These are phyloP conservation scores for Lagria hirta DNA, from an alignment of 2,888 invertebrate genomes.

Conservation along the genomic window DNA sequence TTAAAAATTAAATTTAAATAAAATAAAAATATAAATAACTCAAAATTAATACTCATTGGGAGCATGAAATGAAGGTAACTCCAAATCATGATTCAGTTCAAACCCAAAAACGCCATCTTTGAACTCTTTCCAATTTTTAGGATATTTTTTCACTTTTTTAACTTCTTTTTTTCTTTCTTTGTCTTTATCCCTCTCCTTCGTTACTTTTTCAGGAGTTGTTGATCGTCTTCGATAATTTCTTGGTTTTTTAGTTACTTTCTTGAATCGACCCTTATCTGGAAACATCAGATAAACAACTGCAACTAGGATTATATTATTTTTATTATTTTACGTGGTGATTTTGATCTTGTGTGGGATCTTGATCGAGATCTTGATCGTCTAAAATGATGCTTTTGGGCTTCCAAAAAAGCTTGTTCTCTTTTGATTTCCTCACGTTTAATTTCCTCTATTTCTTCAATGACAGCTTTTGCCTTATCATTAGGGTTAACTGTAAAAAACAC, in stretches of 20 bases:
- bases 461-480: conserved; percentile 46
- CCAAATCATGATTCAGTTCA: conserved; percentile 16
- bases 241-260: conserved; percentile 37
- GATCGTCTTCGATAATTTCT: conserved; percentile 37
- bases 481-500: conserved; percentile 39
- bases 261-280: conserved; percentile 18
- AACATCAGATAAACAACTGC: no score
- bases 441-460: conserved; percentile 50
- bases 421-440: conserved; percentile 44
- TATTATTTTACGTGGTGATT: conserved; percentile 5
- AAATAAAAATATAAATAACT: conserved; percentile 12
- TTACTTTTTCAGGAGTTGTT: conserved; percentile 26
- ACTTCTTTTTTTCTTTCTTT: conserved; percentile 8
- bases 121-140: conserved; percentile 42
- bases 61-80: conserved; percentile 4
- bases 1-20: conserved; percentile 27
- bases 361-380: conserved; percentile 25
- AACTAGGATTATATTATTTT: no score
- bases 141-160: conserved; percentile 31
- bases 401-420: conserved; percentile 28
- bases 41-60: conserved; percentile 32
- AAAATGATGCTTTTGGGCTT: conserved; percentile 7
- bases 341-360: conserved; percentile 12
- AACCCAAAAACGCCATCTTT: conserved; percentile 27
- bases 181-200: conserved; percentile 3